Evolutionary conservation across 1,140 invertebrate genomes (phyloP).

Genomic region (Phenacoccus solenopsis): DNA sequence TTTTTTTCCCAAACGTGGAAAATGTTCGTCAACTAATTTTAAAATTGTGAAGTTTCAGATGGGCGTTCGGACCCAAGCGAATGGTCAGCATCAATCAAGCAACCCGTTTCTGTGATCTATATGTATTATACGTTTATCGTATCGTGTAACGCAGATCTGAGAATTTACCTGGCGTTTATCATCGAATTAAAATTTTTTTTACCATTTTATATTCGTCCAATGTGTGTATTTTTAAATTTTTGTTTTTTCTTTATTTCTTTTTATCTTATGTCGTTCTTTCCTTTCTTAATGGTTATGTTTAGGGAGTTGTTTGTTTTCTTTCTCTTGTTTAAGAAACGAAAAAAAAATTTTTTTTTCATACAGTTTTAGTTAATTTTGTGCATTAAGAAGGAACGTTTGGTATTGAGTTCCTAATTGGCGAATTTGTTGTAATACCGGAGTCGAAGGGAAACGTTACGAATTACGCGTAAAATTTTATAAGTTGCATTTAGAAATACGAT

Average conservation of each 20-base stretch:
- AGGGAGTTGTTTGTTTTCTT: no score
- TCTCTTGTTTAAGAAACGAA: neutral
- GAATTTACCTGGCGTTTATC: conserved; percentile 32
- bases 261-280: no score
- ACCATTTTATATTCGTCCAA: conserved; percentile 20
- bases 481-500: neutral
- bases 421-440: no score
- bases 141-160: conserved; percentile 23
- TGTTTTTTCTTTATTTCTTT: conserved; percentile 19
- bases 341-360: no score
- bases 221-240: conserved; percentile 19
- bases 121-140: neutral
- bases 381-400: neutral
- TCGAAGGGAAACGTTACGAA: no score
- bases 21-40: no score
- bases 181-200: conserved; percentile 21
- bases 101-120: conserved; percentile 8
- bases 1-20: no score
- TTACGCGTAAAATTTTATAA: neutral
- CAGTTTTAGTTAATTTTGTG: neutral
- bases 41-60: neutral
- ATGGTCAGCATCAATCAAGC: neutral
- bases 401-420: conserved; percentile 1
- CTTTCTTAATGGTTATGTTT: no score
- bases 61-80: neutral